Percentiles rank a stretch among this genome's conserved stretches.
These are phyloP conservation scores for Ophioderma brevispina DNA, from an alignment of 35 echinoderm and acorn worm species.

Conservation along the genomic window DNA sequence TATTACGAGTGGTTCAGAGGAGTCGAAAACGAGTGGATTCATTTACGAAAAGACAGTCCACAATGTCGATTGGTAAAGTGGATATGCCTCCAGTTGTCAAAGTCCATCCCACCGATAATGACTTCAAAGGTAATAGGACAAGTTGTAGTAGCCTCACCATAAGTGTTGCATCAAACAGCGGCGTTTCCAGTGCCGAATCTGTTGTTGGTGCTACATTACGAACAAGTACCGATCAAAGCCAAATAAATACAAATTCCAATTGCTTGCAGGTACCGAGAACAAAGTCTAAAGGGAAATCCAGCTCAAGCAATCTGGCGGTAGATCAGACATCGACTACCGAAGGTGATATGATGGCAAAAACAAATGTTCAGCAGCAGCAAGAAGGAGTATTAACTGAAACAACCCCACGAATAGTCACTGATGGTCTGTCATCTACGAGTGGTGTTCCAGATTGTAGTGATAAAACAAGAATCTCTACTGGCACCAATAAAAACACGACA, in stretches of 20 bases:
- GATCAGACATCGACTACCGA: neutral
- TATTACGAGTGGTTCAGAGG: conserved; percentile 62
- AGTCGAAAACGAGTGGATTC: conserved; percentile 64
- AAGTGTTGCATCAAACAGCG: neutral
- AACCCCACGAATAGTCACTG: neutral
- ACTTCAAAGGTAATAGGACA: neutral
- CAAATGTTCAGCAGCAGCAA: neutral
- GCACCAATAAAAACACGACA: neutral
- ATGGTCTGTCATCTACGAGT: too few species aligned
- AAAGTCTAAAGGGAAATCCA: neutral
- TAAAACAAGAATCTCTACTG: neutral
- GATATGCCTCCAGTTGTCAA: neutral
- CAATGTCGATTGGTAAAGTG: neutral
- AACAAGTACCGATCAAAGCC: neutral
- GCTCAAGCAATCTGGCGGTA: neutral
- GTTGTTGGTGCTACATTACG: too few species aligned
- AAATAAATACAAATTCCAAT: neutral
- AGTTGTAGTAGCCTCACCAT: neutral
- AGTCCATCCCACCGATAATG: neutral
- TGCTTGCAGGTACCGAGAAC: neutral
- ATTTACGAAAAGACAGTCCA: neutral
- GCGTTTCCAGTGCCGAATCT: neutral
- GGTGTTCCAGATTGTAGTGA: neutral
- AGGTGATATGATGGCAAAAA: neutral
- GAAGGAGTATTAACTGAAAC: neutral